Evolutionary conservation across 1,140 invertebrate genomes (phyloP), one percentile per base, ranked within the genome.

Genomic region (Drosophila lacertosa): DNA sequence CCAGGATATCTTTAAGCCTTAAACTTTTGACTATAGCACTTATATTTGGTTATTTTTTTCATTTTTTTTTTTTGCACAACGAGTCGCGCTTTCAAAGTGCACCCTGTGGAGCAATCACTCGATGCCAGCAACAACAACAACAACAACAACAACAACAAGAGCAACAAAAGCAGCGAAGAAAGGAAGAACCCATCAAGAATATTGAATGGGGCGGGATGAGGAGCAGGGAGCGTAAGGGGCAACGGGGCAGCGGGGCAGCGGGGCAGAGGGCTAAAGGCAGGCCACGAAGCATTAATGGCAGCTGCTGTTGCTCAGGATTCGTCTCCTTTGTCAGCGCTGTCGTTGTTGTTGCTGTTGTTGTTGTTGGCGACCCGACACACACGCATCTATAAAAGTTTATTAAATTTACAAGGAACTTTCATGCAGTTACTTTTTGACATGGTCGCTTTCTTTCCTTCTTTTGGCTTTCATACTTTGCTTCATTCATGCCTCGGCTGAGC

Each of bases 401-500:
- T 88, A 88, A 88, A 88, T 88, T 88, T 88, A 82, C 83, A 88
- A 88, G 82, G 66, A 88, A 78, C 82, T 88, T 88, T 88, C 78
- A 88, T 88, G 82, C 82, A 88, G 82, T 88, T 88, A 88, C 82
- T 88, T 88, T 88, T 82, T 88, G 82, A 88, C 83, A 86, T 88
- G 79, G 68, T 72, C 60, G 64, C 65, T 69, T 86, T 66, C 65
- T 63, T 67, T 66, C 65, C 59, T 67, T 75, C 58, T 15, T 65
- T 71, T 54, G 45, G 24, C 53, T 68, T 54, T 67, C 33, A 39
- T 57, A 24, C 53, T 72, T 63, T 63, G 37, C 18, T 48, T 65
- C 48, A 20, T 45, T 65, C 51, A 63, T 42, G 51, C 51, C 32
- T 66, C 54, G 53, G 47, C 62, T 58, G 60, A 51, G 70, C 65